Base-by-base conservation (phyloP, 2,113 vertebrate genomes). In the Urocynchramus pylzowi region DNA sequence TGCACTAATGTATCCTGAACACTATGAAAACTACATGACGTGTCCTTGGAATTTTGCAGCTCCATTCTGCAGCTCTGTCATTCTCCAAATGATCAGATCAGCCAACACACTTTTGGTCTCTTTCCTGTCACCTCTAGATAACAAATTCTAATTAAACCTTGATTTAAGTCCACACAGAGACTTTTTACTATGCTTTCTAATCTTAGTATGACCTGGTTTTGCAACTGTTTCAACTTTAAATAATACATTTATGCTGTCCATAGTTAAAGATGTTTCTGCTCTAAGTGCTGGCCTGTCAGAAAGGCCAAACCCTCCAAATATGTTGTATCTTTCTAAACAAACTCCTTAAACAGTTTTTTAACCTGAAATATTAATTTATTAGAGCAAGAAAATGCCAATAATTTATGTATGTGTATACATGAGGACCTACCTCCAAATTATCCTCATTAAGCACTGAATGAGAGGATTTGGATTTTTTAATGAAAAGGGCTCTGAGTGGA, bases 241-340 rank as follows among this genome's bases (percentile, higher is more conserved):
- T 39, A 74, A 16, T 41, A 94, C 31, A 49, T 94, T 84, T 42
- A 12, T 8, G 7, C 13, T 75, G 68, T 26, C 28, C n/a, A 78
- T 73, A 57, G 67, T 77, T 63, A 95, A 92, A 92, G 21, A 74
- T 71, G 15, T 94, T 95, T 96, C 71, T 93, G 41, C 68, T 81
- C 50, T 73, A 86, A 96, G 76, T 65, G 31, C 73, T 94, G 87
- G 85, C 56, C 60, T 94, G 57, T 93, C 75, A 93, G 69, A 82
- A 78, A 93, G 52, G 56, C 53, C 93, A 85, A 89, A 91, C 42
- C 4, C 86, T 91, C 70, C 44, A 67, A 86, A 95, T 63, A 60
- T 23, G 53, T 44, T 56, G 11, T 54, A 64, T 79, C 65, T 96
- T 97, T 90, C 87, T 90, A 87, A 95, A 87, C 24, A 64, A 94